phyloP scores from a whole-genome alignment of 1,140 invertebrate genomes.

The Drosophila virilis region DNA sequence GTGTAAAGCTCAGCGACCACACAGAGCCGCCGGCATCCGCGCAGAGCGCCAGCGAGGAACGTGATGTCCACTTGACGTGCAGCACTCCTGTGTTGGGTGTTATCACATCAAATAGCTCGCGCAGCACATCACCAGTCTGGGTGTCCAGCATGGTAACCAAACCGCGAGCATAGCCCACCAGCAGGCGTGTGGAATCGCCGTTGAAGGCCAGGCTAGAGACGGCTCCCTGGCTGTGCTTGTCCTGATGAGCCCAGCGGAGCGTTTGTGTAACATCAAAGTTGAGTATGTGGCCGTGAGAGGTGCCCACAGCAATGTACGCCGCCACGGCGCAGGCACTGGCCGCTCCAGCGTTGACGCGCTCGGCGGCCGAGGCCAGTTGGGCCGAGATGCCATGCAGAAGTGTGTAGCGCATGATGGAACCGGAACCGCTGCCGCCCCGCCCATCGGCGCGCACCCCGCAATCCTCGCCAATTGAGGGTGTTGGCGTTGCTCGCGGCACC shows the following conservation, averaged over 20 bases:
- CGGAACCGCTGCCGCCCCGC: conserved; percentile 84
- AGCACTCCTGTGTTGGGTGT: conserved; percentile 94
- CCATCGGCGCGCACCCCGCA: conserved; percentile 58
- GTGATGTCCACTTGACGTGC: conserved; percentile 90
- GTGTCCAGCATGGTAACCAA: conserved; percentile 94
- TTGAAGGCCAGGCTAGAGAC: conserved; percentile 95
- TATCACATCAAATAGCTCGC: conserved; percentile 93
- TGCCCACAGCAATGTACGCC: conserved; percentile 94
- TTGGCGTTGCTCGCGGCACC: conserved; percentile 84
- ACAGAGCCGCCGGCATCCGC: conserved; percentile 99
- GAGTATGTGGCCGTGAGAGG: conserved; percentile 95
- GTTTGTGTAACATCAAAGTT: conserved; percentile 94
- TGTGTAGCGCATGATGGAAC: conserved; percentile 91
- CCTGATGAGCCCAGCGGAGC: conserved; percentile 93
- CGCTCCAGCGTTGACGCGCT: conserved; percentile 94
- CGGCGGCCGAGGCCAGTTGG: conserved; percentile 92
- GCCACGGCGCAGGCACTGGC: conserved; percentile 92
- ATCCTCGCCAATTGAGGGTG: conserved; percentile 82
- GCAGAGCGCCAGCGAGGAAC: conserved; percentile 90
- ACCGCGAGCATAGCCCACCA: conserved; percentile 94
- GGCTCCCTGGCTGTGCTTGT: conserved; percentile 90
- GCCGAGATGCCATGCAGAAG: conserved; percentile 93
- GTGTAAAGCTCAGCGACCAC: conserved; percentile 96
- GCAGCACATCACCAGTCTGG: conserved; percentile 89
- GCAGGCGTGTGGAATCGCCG: conserved; percentile 92